Conservation (phyloP, 2,888 invertebrate genomes). For the Callyntrura sp. region DNA sequence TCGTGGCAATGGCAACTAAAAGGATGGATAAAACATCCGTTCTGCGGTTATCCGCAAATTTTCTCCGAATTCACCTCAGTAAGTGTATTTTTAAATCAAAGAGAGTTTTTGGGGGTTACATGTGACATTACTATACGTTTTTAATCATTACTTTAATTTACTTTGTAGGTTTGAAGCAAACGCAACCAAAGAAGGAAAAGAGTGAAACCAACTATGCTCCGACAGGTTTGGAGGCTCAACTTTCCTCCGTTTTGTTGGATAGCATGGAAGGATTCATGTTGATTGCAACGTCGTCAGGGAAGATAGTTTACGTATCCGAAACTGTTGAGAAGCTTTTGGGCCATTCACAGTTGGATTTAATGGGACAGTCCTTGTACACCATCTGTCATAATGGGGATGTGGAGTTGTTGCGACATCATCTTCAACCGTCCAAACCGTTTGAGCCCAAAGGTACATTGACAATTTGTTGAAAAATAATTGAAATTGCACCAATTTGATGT, state of each 20-base stretch:
- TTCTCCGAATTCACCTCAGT: slow-evolving; percentile 90
- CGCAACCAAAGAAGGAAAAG: slow-evolving; percentile 80
- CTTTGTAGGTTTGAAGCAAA: slow-evolving; percentile 83
- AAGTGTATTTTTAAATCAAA: too few relatives aligned
- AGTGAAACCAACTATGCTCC: slow-evolving; percentile 65
- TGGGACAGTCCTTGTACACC: slow-evolving; percentile 92
- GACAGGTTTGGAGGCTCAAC: slow-evolving; percentile 78
- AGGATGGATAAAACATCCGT: slow-evolving; percentile 97
- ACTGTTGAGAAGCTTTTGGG: slow-evolving; percentile 94
- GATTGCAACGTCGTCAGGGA: slow-evolving; percentile 92
- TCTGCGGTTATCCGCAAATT: slow-evolving; percentile 93
- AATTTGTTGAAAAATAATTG: neutral
- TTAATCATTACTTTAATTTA: too few relatives aligned
- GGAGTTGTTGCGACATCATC: slow-evolving; percentile 85
- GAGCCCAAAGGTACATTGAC: slow-evolving; percentile 79
- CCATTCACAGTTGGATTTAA: slow-evolving; percentile 93
- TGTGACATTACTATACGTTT: too few relatives aligned
- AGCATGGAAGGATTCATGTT: slow-evolving; percentile 92
- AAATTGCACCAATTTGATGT: neutral
- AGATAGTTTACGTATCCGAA: slow-evolving; percentile 94
- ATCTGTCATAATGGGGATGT: slow-evolving; percentile 94
- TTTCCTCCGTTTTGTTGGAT: slow-evolving; percentile 84
- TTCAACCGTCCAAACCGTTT: slow-evolving; percentile 82
- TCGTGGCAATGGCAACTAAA: slow-evolving; percentile 92
- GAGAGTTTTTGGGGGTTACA: too few relatives aligned